Percentiles rank a stretch among this genome's conserved stretches.
Evolutionary conservation across 1,140 invertebrate genomes (phyloP).

Genomic region (Bombus picipes): DNA sequence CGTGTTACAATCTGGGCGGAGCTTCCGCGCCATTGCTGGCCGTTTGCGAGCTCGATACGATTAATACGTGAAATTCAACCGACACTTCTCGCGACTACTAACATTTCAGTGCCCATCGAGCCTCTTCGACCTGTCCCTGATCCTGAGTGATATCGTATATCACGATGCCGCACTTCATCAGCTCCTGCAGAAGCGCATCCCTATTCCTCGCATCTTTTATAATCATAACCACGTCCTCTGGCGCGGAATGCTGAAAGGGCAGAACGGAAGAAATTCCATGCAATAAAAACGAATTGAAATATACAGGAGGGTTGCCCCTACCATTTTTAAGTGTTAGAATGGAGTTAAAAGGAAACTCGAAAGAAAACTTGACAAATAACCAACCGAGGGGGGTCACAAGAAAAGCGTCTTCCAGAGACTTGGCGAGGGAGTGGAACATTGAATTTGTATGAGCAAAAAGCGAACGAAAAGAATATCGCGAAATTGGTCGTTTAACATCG

Average conservation of each 20-base stretch:
- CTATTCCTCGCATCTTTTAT: slow-evolving; percentile 44
- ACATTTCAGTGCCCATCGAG: slow-evolving; percentile 66
- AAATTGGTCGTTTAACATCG: not conserved
- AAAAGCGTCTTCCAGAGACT: not conserved
- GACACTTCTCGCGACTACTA: not conserved
- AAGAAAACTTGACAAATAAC: not conserved
- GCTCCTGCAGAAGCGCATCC: slow-evolving; percentile 57
- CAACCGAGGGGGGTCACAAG: not conserved
- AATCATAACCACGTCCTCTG: slow-evolving; percentile 63
- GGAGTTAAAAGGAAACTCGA: not conserved
- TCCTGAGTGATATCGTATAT: slow-evolving; percentile 78
- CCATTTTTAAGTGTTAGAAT: not conserved
- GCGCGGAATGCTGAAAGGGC: slow-evolving; percentile 45
- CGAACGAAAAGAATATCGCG: too few relatives aligned
- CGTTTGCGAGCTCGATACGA: not conserved
- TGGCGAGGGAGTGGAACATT: not conserved
- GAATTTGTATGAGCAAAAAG: not conserved
- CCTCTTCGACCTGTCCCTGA: slow-evolving; percentile 63
- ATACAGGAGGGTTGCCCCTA: not conserved
- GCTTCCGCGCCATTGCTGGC: too few relatives aligned
- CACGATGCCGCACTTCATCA: slow-evolving; percentile 74
- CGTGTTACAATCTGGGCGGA: not conserved
- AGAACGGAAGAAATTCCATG: slow-evolving; percentile 5
- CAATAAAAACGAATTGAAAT: not conserved
- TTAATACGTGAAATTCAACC: not conserved